Percentiles rank a stretch among this genome's conserved stretches.
phyloP scores from a whole-genome alignment of 1,140 invertebrate species.

The Heliothis virescens region DNA sequence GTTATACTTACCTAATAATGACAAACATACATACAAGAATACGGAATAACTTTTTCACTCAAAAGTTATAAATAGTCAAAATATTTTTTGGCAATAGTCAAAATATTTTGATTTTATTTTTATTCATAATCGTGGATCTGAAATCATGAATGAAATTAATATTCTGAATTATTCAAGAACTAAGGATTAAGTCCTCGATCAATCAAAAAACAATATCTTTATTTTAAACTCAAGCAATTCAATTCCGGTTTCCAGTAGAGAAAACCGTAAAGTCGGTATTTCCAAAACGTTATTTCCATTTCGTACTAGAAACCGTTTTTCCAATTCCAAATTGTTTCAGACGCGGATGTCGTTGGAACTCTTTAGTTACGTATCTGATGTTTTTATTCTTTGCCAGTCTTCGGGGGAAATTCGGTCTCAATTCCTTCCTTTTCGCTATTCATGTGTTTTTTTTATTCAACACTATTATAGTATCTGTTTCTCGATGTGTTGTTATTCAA shows the following conservation, averaged over 20 bases:
- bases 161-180: too few relatives aligned
- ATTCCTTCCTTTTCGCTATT: slow-evolving; percentile 50
- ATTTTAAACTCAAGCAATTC: slow-evolving; percentile 1
- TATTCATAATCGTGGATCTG: too few relatives aligned
- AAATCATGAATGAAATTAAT: too few relatives aligned
- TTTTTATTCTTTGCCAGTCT: slow-evolving; percentile 51
- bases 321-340: slow-evolving; percentile 34
- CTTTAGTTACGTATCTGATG: slow-evolving; percentile 47
- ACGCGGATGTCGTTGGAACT: slow-evolving; percentile 20
- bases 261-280: slow-evolving; percentile 14
- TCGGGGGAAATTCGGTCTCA: slow-evolving; percentile 59
- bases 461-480: background rate
- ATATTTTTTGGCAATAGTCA: too few relatives aligned
- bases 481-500: background rate
- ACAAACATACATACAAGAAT: too few relatives aligned
- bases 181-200: background rate
- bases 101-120: too few relatives aligned
- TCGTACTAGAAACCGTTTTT: slow-evolving; percentile 4
- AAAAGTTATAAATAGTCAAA: too few relatives aligned
- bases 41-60: too few relatives aligned
- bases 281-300: slow-evolving; percentile 29
- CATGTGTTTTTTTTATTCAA: slow-evolving; percentile 41
- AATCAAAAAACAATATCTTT: background rate
- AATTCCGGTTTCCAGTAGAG: background rate
- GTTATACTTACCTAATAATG: too few relatives aligned